Percentiles rank a stretch among this genome's conserved stretches.
These are phyloP conservation scores for Ethmia dodecea DNA, from an alignment of 2,888 invertebrate genomes.

Conservation along the genomic window DNA sequence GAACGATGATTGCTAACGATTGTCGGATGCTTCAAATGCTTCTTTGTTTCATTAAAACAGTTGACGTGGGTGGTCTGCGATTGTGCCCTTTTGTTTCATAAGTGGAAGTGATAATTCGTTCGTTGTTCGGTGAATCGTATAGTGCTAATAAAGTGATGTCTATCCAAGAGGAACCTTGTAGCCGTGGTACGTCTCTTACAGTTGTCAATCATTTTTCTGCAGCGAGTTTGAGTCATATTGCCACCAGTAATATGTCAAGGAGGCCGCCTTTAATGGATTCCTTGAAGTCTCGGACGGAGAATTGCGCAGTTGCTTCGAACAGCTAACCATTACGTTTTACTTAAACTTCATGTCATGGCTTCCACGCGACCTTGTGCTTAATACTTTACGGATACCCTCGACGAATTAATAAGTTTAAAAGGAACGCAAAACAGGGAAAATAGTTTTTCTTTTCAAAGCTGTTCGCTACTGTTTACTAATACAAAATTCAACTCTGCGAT, in stretches of 20 bases:
- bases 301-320: conserved; percentile 59
- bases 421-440: no score
- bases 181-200: conserved; percentile 42
- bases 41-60: conserved; percentile 39
- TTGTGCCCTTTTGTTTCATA: conserved; percentile 31
- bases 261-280: conserved; percentile 55
- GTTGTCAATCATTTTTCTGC: conserved; percentile 11
- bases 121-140: conserved; percentile 20
- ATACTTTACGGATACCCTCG: conserved; percentile 13
- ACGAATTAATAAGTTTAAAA: not conserved
- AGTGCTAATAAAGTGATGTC: conserved; percentile 33
- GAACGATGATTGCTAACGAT: conserved; percentile 36
- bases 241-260: conserved; percentile 49
- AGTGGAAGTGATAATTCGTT: conserved; percentile 25
- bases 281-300: conserved; percentile 46
- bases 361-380: conserved; percentile 40
- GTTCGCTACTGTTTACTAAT: no score
- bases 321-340: conserved; percentile 40
- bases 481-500: no score
- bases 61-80: conserved; percentile 32
- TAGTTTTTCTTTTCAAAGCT: no score
- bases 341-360: conserved; percentile 44
- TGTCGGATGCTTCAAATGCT: conserved; percentile 37
- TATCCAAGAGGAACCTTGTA: conserved; percentile 31
- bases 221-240: conserved; percentile 26